Percentiles rank a stretch among this genome's conserved stretches.
phyloP scores from a whole-genome alignment of 2,888 invertebrate genomes.

The Ptycholaimellus sp. region DNA sequence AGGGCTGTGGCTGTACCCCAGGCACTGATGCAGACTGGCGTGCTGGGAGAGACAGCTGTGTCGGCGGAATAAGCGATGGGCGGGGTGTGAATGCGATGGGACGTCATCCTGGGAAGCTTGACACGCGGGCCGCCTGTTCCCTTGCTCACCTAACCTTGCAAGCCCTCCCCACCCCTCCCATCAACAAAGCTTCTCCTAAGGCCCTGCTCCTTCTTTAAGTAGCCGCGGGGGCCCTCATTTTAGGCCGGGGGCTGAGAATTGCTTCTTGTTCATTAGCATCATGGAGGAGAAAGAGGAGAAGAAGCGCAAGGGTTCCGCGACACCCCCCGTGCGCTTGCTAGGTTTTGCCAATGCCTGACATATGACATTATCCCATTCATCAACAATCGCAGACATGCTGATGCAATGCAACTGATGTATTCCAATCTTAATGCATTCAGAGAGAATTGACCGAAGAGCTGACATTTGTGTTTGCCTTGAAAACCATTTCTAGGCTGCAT shows the following conservation, averaged over 20 bases:
- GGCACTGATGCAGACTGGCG: too few species aligned
- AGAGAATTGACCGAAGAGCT: background rate
- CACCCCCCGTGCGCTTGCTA: conserved; percentile 48
- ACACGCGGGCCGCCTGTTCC: background rate
- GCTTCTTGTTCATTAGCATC: too few species aligned
- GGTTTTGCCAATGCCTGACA: too few species aligned
- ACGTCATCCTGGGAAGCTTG: too few species aligned
- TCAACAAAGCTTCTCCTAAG: background rate
- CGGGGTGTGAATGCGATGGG: too few species aligned
- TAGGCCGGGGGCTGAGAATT: too few species aligned
- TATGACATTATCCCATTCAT: too few species aligned
- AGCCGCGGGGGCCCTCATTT: too few species aligned
- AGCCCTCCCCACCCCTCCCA: background rate
- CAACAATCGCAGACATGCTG: too few species aligned
- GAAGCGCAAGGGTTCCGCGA: conserved; percentile 47
- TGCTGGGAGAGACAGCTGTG: too few species aligned
- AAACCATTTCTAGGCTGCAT: background rate
- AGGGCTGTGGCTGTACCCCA: too few species aligned
- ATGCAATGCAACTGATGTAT: background rate
- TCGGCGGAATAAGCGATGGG: too few species aligned
- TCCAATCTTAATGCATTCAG: background rate
- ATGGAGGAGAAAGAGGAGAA: conserved; percentile 8
- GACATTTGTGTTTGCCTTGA: conserved; percentile 1
- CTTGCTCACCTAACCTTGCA: background rate
- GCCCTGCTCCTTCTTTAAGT: background rate